Evolutionary conservation across 2,888 invertebrate genomes (phyloP).

Genomic region (Tachystola acroxantha): DNA sequence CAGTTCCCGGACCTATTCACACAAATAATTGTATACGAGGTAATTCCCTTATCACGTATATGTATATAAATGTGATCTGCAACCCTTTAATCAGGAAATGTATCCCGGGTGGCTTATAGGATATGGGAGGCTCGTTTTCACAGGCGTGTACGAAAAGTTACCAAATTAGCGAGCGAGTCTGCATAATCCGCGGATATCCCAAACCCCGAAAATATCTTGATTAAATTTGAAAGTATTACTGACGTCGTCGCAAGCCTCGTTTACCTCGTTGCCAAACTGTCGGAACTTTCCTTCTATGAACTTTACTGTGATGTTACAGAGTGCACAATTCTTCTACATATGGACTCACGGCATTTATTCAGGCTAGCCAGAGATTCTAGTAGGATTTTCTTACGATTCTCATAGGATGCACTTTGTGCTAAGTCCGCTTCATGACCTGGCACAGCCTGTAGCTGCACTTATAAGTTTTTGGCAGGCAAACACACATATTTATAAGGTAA

Average conservation of each 20-base stretch:
- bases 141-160: constrained; percentile 8
- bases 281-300: background rate
- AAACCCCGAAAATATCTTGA: constrained; percentile 8
- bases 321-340: too few relatives aligned
- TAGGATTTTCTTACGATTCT: too few relatives aligned
- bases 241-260: background rate
- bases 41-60: background rate
- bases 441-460: too few relatives aligned
- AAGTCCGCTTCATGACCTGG: too few relatives aligned
- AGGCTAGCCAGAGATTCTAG: too few relatives aligned
- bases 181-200: constrained; percentile 10
- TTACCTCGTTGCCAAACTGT: background rate
- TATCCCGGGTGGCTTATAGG: constrained; percentile 10
- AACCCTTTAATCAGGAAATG: constrained; percentile 22
- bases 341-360: too few relatives aligned
- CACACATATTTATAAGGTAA: too few relatives aligned
- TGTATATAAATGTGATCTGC: background rate
- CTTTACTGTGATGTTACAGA: too few relatives aligned
- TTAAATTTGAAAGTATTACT: constrained; percentile 11
- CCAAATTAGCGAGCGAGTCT: constrained; percentile 11
- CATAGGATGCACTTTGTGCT: too few relatives aligned
- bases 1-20: too few relatives aligned
- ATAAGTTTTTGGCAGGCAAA: too few relatives aligned
- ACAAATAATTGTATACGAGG: background rate
- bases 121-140: constrained; percentile 9